Conservation (phyloP, 2,888 invertebrate species). For the Kryphioiulus occultus region DNA sequence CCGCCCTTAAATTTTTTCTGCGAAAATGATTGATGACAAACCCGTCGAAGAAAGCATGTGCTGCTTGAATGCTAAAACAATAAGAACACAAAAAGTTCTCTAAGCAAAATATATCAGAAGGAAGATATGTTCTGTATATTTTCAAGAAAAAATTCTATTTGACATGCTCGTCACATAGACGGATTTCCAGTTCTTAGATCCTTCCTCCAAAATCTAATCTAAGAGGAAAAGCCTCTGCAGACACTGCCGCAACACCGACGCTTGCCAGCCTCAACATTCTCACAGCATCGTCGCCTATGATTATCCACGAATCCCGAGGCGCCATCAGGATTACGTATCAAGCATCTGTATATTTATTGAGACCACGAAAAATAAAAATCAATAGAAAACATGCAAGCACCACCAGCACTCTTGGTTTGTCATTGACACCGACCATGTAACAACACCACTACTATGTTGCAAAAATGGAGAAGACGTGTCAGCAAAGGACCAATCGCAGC, state of each 20-base stretch:
- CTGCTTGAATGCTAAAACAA: background rate
- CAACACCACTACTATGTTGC: no score
- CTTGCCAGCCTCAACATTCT: background rate
- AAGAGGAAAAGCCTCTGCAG: background rate
- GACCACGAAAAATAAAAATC: background rate
- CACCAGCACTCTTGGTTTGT: background rate
- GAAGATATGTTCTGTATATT: background rate
- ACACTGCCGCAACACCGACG: background rate
- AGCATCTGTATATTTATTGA: background rate
- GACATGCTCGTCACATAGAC: background rate
- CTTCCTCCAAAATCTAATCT: conserved; percentile 11
- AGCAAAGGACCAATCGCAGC: background rate
- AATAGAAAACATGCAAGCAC: background rate
- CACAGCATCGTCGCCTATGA: background rate
- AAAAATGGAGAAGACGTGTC: background rate
- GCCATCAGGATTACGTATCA: conserved; percentile 20
- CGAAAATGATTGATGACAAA: background rate
- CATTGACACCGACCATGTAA: background rate
- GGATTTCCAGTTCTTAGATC: background rate
- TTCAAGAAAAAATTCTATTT: background rate
- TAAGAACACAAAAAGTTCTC: background rate
- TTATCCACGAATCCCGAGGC: background rate
- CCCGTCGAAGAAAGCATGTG: background rate
- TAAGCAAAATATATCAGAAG: background rate
- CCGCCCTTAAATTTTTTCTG: background rate